phyloP scores from a whole-genome alignment of 2,888 invertebrate species.

The Lepidocyrtoides sp. region DNA sequence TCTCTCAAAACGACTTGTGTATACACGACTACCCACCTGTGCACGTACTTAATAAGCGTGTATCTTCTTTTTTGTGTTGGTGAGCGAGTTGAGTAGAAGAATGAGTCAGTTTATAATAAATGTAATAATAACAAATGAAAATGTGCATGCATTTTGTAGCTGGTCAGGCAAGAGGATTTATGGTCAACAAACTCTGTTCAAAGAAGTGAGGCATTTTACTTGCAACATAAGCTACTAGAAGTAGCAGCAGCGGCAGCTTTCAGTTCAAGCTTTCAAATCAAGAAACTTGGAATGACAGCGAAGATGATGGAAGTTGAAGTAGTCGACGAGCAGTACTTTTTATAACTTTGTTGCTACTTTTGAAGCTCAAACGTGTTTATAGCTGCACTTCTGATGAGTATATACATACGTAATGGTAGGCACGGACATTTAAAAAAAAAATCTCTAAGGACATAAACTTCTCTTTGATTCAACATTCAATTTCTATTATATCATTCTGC shows the following conservation, averaged over 20 bases:
- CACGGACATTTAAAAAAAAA: background rate
- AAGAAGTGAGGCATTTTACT: constrained; percentile 45
- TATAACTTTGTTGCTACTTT: background rate
- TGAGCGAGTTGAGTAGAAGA: background rate
- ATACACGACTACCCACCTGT: too few relatives aligned
- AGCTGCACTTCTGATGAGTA: background rate
- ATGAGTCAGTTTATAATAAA: background rate
- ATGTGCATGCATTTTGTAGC: constrained; percentile 38
- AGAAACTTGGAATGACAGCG: background rate
- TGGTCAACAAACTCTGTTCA: constrained; percentile 67
- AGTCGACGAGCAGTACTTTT: background rate
- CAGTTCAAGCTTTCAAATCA: constrained; percentile 46
- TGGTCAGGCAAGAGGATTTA: constrained; percentile 74
- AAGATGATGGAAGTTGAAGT: background rate
- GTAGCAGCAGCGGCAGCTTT: background rate
- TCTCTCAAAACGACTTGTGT: background rate
- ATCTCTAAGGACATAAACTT: background rate
- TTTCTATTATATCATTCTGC: constrained; percentile 13
- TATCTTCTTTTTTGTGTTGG: background rate
- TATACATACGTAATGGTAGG: background rate
- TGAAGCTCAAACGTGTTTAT: background rate
- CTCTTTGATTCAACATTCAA: constrained; percentile 11
- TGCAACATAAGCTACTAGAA: too few relatives aligned
- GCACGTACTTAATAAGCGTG: background rate
- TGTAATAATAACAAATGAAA: background rate